Evolutionary conservation across 2,113 vertebrate species (phyloP), one percentile per base, ranked within the genome.

Genomic region (Corythaeola cristata): DNA sequence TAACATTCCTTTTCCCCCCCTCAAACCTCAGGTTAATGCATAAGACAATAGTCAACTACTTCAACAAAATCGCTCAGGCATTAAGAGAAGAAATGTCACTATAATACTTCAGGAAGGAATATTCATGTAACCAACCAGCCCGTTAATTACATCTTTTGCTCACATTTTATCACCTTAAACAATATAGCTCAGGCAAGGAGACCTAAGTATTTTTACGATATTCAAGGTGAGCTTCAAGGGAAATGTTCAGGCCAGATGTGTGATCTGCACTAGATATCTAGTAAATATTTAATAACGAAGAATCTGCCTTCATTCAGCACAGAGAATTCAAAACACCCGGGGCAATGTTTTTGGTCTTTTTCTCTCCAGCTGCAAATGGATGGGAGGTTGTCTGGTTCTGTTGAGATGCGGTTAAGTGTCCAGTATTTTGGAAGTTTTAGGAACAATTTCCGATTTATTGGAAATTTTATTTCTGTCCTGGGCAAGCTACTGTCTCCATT

Each of bases 51-150:
- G 59, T 56, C 66, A 95, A 85, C 81, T 76, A 55, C 53, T 92
- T 82, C 59, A 93, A 66, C 39, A 69, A 79, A 95, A 90, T 63
- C 87, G 74, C 26, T 91, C 41, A 74, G 59, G 71, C 71, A 71
- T 91, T 88, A 91, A 92, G 41, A 80, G 81, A 72, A 89, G n/a
- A 94, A 95, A 96, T 89, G 50, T 63, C 81, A 88, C 68, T 53
- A 37, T 58, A 85, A 82, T 62, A 88, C 71, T 94, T 95, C 22
- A 66, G 77, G 53, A 66, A 93, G 58, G 58, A 95, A 85, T 92
- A 96, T 82, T 89, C 50, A 39, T 76, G 28, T 73, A 94, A 87
- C 86, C 71, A 95, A 39, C 39, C 62, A 75, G 41, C 62, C 56
- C 55, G 62, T 93, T 97, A 96, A 96, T 79, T 91, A 45, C 52